These are phyloP conservation scores for Takifugu bimaculatus DNA, from an alignment of 2,113 vertebrate species.

Conservation along the genomic window DNA sequence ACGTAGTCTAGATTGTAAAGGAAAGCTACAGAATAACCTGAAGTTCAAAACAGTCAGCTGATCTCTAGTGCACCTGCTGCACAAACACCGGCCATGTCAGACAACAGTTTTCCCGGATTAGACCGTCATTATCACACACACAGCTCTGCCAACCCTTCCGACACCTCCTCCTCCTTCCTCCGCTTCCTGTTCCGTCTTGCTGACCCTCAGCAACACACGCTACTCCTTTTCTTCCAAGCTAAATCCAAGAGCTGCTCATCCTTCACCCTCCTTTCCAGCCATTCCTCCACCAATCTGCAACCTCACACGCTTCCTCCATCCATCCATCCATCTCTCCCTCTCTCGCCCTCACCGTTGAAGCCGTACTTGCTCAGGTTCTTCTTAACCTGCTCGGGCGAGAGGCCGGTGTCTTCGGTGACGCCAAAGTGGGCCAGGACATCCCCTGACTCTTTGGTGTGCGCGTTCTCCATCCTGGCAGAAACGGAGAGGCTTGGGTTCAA, in stretches of 20 bases:
- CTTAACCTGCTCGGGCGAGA: constrained; percentile 83
- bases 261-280: not conserved
- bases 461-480: constrained; percentile 82
- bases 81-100: constrained; percentile 25
- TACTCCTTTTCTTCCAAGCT: not conserved
- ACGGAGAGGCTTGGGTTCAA: constrained; percentile 66
- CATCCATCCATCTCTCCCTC: constrained; percentile 8
- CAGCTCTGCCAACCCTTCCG: constrained; percentile 6
- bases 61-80: constrained; percentile 40
- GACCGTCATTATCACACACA: constrained; percentile 18
- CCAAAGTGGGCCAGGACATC: constrained; percentile 84
- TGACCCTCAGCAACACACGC: not conserved
- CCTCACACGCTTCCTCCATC: not conserved
- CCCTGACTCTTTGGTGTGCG: constrained; percentile 76
- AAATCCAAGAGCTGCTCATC: constrained; percentile 16
- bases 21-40: too few species aligned
- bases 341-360: constrained; percentile 81
- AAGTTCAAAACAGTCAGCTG: constrained; percentile 1
- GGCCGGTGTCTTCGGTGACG: constrained; percentile 82
- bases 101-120: constrained; percentile 19
- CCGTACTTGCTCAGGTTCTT: constrained; percentile 83
- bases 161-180: not conserved
- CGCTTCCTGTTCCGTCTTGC: not conserved
- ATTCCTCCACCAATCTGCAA: not conserved
- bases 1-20: too few species aligned